These are phyloP conservation scores for Mustela erminea DNA, from an alignment of 2,797 vertebrate species.

Conservation along the genomic window DNA sequence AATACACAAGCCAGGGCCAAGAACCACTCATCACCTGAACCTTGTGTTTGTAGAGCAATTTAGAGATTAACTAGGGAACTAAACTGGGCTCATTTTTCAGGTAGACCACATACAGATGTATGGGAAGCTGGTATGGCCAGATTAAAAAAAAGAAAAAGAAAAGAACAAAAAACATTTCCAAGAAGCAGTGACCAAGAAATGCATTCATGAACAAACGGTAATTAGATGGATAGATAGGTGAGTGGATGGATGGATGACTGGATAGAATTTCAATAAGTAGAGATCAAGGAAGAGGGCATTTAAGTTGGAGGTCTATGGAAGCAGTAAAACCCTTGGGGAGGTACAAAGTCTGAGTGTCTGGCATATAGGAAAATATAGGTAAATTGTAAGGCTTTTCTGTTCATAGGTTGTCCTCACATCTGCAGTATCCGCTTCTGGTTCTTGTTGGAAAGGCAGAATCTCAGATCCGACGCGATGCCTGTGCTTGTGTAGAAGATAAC, in stretches of 20 bases:
- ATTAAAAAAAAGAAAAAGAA: not conserved
- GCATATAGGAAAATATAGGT: not conserved
- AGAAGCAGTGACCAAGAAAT: constrained; percentile 11
- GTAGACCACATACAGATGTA: not conserved
- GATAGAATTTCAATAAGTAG: not conserved
- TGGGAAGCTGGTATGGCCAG: not conserved
- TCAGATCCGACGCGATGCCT: not conserved
- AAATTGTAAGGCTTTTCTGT: not conserved
- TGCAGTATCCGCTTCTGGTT: not conserved
- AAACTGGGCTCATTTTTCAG: not conserved
- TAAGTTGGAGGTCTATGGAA: not conserved
- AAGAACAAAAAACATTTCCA: not conserved
- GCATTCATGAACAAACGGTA: not conserved
- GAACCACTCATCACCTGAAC: not conserved
- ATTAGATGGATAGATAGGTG: not conserved
- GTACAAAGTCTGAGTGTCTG: not conserved
- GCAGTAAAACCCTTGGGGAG: not conserved
- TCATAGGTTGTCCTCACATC: not conserved
- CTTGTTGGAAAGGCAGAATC: not conserved
- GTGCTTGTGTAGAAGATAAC: not conserved
- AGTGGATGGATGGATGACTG: not conserved
- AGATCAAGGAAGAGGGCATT: not conserved
- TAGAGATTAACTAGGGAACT: not conserved
- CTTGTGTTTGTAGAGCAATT: not conserved
- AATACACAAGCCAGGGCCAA: not conserved